Evolutionary conservation across 1,140 invertebrate species (phyloP).

Genomic region (Rhynchophorus ferrugineus): DNA sequence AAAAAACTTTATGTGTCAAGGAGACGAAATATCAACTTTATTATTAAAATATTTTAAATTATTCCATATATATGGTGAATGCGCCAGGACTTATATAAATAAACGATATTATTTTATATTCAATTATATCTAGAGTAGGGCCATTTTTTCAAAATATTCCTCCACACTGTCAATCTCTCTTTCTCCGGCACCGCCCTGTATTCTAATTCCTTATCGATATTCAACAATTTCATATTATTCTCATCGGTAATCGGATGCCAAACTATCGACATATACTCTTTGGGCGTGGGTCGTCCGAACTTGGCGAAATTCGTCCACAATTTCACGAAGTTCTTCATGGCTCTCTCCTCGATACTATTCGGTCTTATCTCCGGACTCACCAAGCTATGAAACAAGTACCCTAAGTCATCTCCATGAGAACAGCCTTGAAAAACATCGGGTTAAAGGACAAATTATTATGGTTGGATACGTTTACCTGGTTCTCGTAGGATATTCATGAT

Average conservation of each 20-base stretch:
- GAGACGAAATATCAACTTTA: too few relatives aligned
- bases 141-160: slow-evolving; percentile 3
- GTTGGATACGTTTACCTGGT: neutral
- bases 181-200: slow-evolving; percentile 1
- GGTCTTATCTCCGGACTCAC: neutral
- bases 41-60: too few relatives aligned
- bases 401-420: neutral
- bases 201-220: slow-evolving; percentile 5
- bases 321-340: slow-evolving; percentile 11
- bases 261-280: neutral
- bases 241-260: slow-evolving; percentile 1
- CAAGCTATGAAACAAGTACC: neutral
- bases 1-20: too few relatives aligned
- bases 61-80: too few relatives aligned
- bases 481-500: neutral
- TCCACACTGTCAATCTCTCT: slow-evolving; percentile 5
- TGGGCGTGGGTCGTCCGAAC: slow-evolving; percentile 13
- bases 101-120: neutral
- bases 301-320: slow-evolving; percentile 27
- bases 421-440: neutral
- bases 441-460: neutral
- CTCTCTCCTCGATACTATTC: slow-evolving; percentile 4
- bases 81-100: too few relatives aligned
- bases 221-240: slow-evolving; percentile 1
- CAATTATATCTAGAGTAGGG: neutral